A percentile compares a stretch with the other conserved stretches of the same genome.
These are phyloP conservation scores for Astyanax mexicanus DNA, from an alignment of 2,797 vertebrate genomes.

Conservation along the genomic window DNA sequence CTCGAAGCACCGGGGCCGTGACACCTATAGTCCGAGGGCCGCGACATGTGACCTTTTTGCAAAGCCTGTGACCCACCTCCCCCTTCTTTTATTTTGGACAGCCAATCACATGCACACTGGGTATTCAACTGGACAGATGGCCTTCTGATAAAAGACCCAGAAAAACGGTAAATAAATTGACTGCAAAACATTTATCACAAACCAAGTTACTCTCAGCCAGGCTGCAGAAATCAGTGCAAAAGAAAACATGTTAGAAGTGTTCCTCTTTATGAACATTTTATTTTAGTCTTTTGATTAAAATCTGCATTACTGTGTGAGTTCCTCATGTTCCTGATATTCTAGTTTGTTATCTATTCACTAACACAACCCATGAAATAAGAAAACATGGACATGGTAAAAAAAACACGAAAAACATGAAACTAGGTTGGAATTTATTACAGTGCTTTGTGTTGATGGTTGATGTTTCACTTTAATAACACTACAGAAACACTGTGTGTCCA, in stretches of 20 bases:
- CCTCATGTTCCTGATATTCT: too few relatives aligned
- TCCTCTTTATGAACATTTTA: not conserved
- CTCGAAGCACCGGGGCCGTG: slow-evolving; percentile 72
- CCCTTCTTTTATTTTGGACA: slow-evolving; percentile 64
- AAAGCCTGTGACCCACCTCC: slow-evolving; percentile 75
- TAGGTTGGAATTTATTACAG: too few relatives aligned
- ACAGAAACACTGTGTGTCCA: too few relatives aligned
- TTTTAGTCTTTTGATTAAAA: not conserved
- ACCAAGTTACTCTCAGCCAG: not conserved
- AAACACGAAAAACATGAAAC: too few relatives aligned
- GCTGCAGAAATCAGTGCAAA: not conserved
- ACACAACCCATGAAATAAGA: too few relatives aligned
- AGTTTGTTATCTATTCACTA: too few relatives aligned
- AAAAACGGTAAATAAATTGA: slow-evolving; percentile 61
- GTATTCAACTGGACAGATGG: slow-evolving; percentile 77
- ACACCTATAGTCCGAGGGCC: slow-evolving; percentile 77
- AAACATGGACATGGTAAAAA: too few relatives aligned
- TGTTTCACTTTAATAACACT: too few relatives aligned
- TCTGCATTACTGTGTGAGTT: not conserved
- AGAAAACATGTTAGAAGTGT: not conserved
- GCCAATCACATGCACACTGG: slow-evolving; percentile 69
- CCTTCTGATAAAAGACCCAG: slow-evolving; percentile 72
- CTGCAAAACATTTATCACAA: slow-evolving; percentile 37
- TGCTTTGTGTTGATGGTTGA: too few relatives aligned
- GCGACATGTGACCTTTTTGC: slow-evolving; percentile 75